Percentiles rank a stretch among this genome's conserved stretches.
Conservation (phyloP, 2,888 invertebrate species). For the Volucella inflata region DNA sequence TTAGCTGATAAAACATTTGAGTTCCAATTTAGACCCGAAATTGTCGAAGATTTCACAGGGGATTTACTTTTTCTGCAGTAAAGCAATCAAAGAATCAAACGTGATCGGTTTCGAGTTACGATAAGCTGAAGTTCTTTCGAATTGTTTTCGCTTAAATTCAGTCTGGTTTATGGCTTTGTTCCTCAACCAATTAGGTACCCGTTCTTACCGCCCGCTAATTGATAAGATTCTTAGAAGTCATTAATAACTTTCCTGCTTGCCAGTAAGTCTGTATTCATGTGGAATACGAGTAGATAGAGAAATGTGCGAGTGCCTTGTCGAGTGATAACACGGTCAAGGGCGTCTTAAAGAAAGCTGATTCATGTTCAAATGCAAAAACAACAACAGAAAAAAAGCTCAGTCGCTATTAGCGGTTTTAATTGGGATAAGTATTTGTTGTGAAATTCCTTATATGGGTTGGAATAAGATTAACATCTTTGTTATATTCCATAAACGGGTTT, state of each 20-base stretch:
- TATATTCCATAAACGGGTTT: neutral
- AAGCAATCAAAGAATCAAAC: too few relatives aligned
- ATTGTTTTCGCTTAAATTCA: conserved; percentile 10
- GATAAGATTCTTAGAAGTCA: conserved; percentile 5
- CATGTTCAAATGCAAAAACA: neutral
- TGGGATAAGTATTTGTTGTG: neutral
- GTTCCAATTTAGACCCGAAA: too few relatives aligned
- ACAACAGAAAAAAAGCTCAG: too few relatives aligned
- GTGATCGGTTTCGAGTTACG: too few relatives aligned
- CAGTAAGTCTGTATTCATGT: neutral
- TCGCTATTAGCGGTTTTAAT: neutral
- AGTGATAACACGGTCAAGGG: conserved; percentile 35
- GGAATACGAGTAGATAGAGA: too few relatives aligned
- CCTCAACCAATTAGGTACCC: conserved; percentile 1
- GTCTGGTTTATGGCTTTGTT: conserved; percentile 17
- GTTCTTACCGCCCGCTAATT: too few relatives aligned
- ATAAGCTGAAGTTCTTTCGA: neutral
- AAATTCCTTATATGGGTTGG: neutral
- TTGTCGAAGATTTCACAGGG: too few relatives aligned
- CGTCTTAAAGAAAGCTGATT: conserved; percentile 11
- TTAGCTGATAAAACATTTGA: too few relatives aligned
- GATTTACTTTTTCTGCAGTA: too few relatives aligned
- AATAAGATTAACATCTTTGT: neutral
- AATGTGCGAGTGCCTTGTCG: neutral
- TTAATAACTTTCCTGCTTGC: neutral